Conservation (phyloP, 1,140 invertebrate species). For the Sweltsa coloradensis region DNA sequence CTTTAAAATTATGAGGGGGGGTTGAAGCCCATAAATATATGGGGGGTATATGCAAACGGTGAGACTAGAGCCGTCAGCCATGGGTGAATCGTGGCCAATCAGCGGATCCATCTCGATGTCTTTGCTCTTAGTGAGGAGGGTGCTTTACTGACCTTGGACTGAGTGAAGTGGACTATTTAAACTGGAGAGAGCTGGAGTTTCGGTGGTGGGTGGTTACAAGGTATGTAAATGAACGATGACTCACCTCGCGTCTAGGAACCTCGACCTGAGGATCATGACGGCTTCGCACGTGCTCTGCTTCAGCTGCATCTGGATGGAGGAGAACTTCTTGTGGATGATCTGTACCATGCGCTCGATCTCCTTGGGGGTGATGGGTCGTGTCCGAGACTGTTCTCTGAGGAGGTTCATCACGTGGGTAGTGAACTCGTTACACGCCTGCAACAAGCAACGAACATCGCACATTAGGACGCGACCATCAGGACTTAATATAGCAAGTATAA, state of each 20-base stretch:
- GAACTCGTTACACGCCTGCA: constrained; percentile 97
- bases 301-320: constrained; percentile 98
- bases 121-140: no score
- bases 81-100: no score
- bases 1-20: no score
- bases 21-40: no score
- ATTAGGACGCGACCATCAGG: no score
- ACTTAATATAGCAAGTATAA: no score
- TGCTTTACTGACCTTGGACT: no score
- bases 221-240: constrained; percentile 3
- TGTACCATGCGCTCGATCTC: constrained; percentile 99
- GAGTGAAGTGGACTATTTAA: no score
- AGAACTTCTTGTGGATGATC: constrained; percentile 99
- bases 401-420: constrained; percentile 99
- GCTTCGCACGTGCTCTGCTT: constrained; percentile 99
- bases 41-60: no score
- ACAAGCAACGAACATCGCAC: constrained; percentile 16
- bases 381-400: constrained; percentile 92
- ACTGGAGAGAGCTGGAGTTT: no score
- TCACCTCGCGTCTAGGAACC: constrained; percentile 88
- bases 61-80: no score
- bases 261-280: constrained; percentile 95
- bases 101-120: no score
- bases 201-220: neutral
- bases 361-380: constrained; percentile 87